A percentile compares a stretch with the other conserved stretches of the same genome.
phyloP scores from a whole-genome alignment of 2,113 vertebrate species.

The Syngnathoides biaculeatus region DNA sequence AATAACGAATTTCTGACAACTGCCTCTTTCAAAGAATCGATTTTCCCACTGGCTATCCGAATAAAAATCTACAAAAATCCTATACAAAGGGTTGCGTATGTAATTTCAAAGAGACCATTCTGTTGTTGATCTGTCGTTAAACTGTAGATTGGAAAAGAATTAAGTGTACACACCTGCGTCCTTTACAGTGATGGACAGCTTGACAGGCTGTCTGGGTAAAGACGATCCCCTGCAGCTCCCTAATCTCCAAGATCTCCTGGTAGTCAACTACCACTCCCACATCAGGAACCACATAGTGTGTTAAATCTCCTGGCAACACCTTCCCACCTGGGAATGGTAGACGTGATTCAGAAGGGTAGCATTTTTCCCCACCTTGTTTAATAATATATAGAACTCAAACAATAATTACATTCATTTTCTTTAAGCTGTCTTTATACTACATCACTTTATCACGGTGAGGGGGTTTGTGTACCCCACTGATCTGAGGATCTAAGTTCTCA shows the following conservation, averaged over 20 bases:
- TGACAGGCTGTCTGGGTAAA: conserved; percentile 94
- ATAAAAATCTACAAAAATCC: too few relatives aligned
- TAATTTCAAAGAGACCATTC: neutral
- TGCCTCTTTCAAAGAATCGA: too few relatives aligned
- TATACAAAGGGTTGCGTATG: neutral
- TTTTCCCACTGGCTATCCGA: too few relatives aligned
- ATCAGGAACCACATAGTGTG: conserved; percentile 92
- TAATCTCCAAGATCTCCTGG: conserved; percentile 89
- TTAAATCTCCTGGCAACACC: conserved; percentile 81
- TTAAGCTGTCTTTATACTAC: neutral
- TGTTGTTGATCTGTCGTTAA: neutral
- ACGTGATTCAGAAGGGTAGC: neutral
- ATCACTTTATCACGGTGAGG: too few relatives aligned
- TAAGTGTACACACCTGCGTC: conserved; percentile 80
- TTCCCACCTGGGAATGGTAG: conserved; percentile 77
- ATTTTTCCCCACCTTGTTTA: neutral
- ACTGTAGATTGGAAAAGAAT: neutral
- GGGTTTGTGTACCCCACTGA: too few relatives aligned
- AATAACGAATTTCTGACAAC: too few relatives aligned
- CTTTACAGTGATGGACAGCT: conserved; percentile 84
- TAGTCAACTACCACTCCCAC: conserved; percentile 86
- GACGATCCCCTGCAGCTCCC: conserved; percentile 84
- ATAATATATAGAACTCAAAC: neutral
- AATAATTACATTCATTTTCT: neutral
- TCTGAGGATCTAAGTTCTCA: too few relatives aligned